A percentile compares a stretch with the other conserved stretches of the same genome.
These are phyloP conservation scores for Limnephilus rhombicus DNA, from an alignment of 2,888 invertebrate species.

Conservation along the genomic window DNA sequence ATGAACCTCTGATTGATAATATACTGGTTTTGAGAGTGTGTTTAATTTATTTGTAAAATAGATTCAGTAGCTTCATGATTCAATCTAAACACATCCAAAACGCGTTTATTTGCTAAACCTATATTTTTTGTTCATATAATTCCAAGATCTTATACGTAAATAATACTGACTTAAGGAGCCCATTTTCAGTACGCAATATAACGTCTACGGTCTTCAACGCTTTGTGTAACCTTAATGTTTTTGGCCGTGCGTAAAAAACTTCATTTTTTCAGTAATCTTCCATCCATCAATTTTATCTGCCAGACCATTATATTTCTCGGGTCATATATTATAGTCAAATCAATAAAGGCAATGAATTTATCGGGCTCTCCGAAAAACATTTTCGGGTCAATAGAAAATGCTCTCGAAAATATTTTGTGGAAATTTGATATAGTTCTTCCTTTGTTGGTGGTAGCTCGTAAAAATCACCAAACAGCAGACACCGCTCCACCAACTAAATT, in stretches of 20 bases:
- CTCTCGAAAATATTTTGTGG: constrained; percentile 8
- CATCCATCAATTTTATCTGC: constrained; percentile 49
- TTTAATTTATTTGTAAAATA: too few relatives aligned
- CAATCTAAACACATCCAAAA: neutral
- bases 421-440: neutral
- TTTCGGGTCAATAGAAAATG: constrained; percentile 26
- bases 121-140: neutral
- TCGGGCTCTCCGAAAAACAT: constrained; percentile 29
- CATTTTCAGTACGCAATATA: neutral
- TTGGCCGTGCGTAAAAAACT: constrained; percentile 23
- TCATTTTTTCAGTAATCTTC: constrained; percentile 13
- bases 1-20: neutral
- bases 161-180: neutral
- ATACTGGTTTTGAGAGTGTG: neutral
- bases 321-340: constrained; percentile 40
- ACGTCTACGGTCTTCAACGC: neutral
- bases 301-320: constrained; percentile 31
- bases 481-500: neutral
- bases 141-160: neutral
- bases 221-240: constrained; percentile 12
- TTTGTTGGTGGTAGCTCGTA: neutral
- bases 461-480: neutral
- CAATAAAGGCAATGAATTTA: constrained; percentile 50
- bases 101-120: neutral
- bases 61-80: too few relatives aligned